phyloP scores from a whole-genome alignment of 2,888 invertebrate species.

The Drosophila engyochracea region DNA sequence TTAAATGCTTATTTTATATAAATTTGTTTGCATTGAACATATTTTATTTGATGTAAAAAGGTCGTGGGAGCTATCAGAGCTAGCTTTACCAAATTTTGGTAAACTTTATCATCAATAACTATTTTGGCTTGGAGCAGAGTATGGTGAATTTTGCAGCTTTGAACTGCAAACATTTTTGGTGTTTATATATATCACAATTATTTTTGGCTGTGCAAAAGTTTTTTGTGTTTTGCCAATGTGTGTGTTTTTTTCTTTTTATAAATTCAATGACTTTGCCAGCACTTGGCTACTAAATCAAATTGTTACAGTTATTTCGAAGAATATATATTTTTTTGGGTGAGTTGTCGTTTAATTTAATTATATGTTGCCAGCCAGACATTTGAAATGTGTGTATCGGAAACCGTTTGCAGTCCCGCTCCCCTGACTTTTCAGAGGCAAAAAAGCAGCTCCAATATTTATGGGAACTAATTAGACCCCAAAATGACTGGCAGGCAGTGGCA shows the following conservation, averaged over 20 bases:
- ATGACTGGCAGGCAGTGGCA: neutral
- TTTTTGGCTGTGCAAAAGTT: conserved; percentile 48
- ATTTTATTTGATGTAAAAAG: neutral
- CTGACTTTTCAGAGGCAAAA: conserved; percentile 9
- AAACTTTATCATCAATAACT: neutral
- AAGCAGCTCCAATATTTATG: conserved; percentile 40
- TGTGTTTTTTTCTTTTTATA: conserved; percentile 49
- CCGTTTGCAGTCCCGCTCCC: conserved; percentile 20
- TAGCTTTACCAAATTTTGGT: neutral
- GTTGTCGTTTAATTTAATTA: conserved; percentile 69
- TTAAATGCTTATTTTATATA: neutral
- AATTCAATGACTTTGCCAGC: conserved; percentile 74
- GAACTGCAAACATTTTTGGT: conserved; percentile 20
- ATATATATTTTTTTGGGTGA: neutral
- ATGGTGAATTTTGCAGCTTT: neutral
- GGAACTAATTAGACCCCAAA: conserved; percentile 40
- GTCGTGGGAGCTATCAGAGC: neutral
- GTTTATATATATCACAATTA: conserved; percentile 53
- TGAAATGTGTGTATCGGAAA: conserved; percentile 56
- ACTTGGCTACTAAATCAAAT: conserved; percentile 69
- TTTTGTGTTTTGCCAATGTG: conserved; percentile 27
- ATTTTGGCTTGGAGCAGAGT: neutral
- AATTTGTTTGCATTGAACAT: neutral
- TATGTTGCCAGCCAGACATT: conserved; percentile 32
- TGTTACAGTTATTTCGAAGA: conserved; percentile 46